A percentile compares a stretch with the other conserved stretches of the same genome.
Conservation (phyloP, 2,113 vertebrate genomes). For the Cairina moschata region DNA sequence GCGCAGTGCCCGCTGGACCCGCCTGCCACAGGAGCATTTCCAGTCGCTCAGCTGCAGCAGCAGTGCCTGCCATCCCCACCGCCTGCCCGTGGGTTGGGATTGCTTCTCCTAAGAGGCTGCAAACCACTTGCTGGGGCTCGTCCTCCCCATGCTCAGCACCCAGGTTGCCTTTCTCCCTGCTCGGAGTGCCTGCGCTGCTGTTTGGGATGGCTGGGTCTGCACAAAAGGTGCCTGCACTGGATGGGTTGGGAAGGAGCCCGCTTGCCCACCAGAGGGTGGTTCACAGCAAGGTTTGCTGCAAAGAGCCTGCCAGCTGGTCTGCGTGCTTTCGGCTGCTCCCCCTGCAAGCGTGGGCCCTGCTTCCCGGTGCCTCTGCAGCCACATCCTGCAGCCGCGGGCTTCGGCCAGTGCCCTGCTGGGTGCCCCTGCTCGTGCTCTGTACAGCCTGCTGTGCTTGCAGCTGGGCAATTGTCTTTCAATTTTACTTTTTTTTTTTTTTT, state of each 20-base stretch:
- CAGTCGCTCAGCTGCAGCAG: too few relatives aligned
- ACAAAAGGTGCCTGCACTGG: too few relatives aligned
- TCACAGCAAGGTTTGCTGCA: background rate
- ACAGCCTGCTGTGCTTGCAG: rapidly evolving
- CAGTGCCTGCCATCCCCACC: too few relatives aligned
- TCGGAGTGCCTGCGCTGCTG: background rate
- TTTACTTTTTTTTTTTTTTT: background rate
- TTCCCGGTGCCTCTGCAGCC: too few relatives aligned
- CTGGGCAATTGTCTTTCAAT: background rate
- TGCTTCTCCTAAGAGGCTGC: rapidly evolving
- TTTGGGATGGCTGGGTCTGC: background rate
- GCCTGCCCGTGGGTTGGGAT: rapidly evolving
- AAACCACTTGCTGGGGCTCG: rapidly evolving
- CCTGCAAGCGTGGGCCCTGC: background rate
- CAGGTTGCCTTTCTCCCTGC: background rate
- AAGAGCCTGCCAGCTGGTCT: background rate
- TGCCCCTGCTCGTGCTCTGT: background rate
- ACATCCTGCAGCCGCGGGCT: rapidly evolving
- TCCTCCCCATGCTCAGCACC: background rate
- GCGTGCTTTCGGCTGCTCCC: too few relatives aligned
- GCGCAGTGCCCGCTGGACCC: too few relatives aligned
- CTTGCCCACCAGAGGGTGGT: background rate
- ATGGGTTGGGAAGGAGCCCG: too few relatives aligned
- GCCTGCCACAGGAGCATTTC: too few relatives aligned
- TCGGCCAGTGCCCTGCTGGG: rapidly evolving